These are phyloP conservation scores for Rhinolophus ferrumequinum DNA, from an alignment of 2,113 vertebrate genomes.

Conservation along the genomic window DNA sequence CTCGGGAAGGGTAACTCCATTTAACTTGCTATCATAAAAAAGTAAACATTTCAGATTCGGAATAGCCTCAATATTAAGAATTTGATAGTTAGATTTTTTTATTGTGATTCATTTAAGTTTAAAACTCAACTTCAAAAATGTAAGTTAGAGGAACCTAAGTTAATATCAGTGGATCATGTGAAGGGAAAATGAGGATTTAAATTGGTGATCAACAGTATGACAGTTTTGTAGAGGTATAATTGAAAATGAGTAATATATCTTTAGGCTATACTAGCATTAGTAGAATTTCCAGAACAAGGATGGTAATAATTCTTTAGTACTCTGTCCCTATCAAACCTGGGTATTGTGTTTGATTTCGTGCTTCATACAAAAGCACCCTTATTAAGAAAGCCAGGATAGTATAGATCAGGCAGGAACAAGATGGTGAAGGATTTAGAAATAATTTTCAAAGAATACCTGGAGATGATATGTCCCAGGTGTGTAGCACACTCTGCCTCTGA, in stretches of 20 bases:
- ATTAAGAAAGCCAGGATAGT: constrained; percentile 18
- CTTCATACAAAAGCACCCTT: background rate
- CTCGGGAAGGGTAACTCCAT: constrained; percentile 40
- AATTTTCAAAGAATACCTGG: constrained; percentile 19
- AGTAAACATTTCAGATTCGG: constrained; percentile 52
- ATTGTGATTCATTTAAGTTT: constrained; percentile 48
- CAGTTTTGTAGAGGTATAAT: background rate
- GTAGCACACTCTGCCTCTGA: constrained; percentile 18
- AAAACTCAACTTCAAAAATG: constrained; percentile 60
- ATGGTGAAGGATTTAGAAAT: constrained; percentile 31
- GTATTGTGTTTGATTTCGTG: constrained; percentile 39
- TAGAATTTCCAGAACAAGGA: background rate
- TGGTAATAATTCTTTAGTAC: background rate
- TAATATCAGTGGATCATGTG: background rate
- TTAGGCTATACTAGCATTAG: background rate
- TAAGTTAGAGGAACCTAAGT: background rate
- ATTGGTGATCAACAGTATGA: background rate
- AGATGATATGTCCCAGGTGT: background rate
- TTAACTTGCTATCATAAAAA: constrained; percentile 62
- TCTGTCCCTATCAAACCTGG: background rate
- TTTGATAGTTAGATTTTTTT: constrained; percentile 34
- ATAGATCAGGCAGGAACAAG: background rate
- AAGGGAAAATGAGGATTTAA: background rate
- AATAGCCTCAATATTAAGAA: constrained; percentile 21
- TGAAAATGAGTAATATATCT: background rate